Evolutionary conservation across 2,113 vertebrate genomes (phyloP).

Genomic region (Pogona vitticeps): DNA sequence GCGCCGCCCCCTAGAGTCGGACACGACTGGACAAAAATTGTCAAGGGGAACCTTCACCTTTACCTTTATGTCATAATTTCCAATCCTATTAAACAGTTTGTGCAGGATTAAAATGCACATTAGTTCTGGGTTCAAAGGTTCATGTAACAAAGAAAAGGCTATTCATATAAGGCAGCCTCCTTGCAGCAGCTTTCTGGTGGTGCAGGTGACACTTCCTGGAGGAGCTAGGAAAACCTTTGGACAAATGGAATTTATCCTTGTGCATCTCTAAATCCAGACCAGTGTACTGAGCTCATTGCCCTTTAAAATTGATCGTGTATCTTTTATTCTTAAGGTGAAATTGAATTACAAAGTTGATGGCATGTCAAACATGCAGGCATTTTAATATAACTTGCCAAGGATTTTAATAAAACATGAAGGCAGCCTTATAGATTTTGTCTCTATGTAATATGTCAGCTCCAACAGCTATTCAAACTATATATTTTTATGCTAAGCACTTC

Average conservation of each 20-base stretch:
- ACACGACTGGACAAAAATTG: no score
- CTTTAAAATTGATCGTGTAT: conserved; percentile 13
- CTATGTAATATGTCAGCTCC: conserved; percentile 9
- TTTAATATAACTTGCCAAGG: background rate
- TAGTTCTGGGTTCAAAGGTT: background rate
- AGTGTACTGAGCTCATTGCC: background rate
- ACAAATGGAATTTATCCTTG: background rate
- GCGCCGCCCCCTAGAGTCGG: no score
- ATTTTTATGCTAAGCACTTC: background rate
- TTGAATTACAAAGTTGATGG: conserved; percentile 49
- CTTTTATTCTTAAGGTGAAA: conserved; percentile 41
- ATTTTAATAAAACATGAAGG: background rate
- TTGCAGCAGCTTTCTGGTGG: background rate
- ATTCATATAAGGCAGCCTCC: background rate
- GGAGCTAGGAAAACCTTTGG: background rate
- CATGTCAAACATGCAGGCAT: conserved; percentile 43
- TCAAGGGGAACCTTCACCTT: no score
- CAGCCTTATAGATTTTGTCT: conserved; percentile 9
- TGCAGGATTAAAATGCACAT: background rate
- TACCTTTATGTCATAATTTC: no score
- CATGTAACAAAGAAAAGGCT: background rate
- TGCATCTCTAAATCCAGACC: conserved; percentile 10
- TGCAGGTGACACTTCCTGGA: background rate
- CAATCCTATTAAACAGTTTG: background rate
- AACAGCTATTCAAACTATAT: conserved; percentile 7